phyloP scores from a whole-genome alignment of 2,888 invertebrate genomes.

The Ophioninae sp. region DNA sequence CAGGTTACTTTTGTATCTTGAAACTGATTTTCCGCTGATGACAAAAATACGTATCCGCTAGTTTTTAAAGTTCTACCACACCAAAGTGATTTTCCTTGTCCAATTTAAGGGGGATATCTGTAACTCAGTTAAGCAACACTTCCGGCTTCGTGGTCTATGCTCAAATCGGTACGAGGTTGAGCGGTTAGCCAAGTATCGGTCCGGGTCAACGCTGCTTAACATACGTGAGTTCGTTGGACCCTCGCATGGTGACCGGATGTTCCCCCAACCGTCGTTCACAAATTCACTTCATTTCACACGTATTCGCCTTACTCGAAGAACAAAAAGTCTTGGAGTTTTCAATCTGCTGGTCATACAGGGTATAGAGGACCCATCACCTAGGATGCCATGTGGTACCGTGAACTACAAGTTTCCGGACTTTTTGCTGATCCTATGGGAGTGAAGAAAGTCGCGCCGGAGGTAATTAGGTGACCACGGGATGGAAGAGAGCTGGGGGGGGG shows the following conservation, averaged over 20 bases:
- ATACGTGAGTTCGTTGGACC: neutral
- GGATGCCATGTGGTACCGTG: neutral
- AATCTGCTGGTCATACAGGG: conserved; percentile 29
- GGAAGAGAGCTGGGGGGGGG: too few species aligned
- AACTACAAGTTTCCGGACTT: conserved; percentile 34
- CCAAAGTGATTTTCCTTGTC: too few species aligned
- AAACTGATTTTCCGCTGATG: too few species aligned
- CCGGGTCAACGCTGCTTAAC: neutral
- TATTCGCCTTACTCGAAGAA: neutral
- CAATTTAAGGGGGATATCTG: neutral
- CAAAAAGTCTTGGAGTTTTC: neutral
- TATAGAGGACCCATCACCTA: neutral
- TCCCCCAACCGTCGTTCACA: neutral
- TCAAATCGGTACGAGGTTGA: neutral
- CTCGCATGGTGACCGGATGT: too few species aligned
- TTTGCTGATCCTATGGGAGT: conserved; percentile 9
- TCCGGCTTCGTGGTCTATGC: neutral
- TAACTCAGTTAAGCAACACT: neutral
- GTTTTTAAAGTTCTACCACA: too few species aligned
- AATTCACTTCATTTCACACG: neutral
- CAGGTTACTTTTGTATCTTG: too few species aligned
- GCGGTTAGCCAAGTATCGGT: neutral
- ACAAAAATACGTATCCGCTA: too few species aligned
- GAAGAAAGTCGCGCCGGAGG: neutral
- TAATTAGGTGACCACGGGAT: neutral